Evolutionary conservation across 2,888 invertebrate genomes (phyloP).

Genomic region (Brachynemurus nebulosus): DNA sequence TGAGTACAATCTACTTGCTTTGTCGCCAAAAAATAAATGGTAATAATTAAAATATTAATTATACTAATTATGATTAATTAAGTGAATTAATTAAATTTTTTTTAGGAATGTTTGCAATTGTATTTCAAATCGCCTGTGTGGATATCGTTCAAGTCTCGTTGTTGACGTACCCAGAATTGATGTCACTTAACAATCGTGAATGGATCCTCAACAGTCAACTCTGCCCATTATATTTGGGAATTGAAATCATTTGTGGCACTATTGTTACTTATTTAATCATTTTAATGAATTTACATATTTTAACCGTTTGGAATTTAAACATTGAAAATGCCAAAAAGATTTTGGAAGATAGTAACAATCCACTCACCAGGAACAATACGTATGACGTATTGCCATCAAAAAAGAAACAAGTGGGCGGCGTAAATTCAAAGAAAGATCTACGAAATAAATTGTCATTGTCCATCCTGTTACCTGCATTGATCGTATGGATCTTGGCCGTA

Average conservation of each 20-base stretch:
- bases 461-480: conserved; percentile 37
- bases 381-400: conserved; percentile 26
- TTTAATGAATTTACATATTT: conserved; percentile 41
- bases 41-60: background rate
- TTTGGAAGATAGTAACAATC: conserved; percentile 25
- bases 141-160: conserved; percentile 35
- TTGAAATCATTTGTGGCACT: conserved; percentile 39
- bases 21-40: conserved; percentile 12
- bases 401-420: conserved; percentile 27
- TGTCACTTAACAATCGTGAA: conserved; percentile 34
- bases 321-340: conserved; percentile 29
- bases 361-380: conserved; percentile 23
- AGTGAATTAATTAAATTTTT: background rate
- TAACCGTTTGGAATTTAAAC: conserved; percentile 40
- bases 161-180: conserved; percentile 37
- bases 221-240: conserved; percentile 40
- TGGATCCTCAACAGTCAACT: conserved; percentile 37
- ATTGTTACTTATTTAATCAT: conserved; percentile 41
- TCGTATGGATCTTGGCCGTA: conserved; percentile 42
- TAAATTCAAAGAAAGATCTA: conserved; percentile 40
- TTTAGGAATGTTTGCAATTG: conserved; percentile 24
- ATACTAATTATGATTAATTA: background rate
- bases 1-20: conserved; percentile 10
- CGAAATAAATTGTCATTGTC: conserved; percentile 33
- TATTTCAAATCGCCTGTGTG: conserved; percentile 39